A percentile compares a stretch with the other conserved stretches of the same genome.
phyloP scores from a whole-genome alignment of 1,140 invertebrate species.

The Temnothorax nylanderi region DNA sequence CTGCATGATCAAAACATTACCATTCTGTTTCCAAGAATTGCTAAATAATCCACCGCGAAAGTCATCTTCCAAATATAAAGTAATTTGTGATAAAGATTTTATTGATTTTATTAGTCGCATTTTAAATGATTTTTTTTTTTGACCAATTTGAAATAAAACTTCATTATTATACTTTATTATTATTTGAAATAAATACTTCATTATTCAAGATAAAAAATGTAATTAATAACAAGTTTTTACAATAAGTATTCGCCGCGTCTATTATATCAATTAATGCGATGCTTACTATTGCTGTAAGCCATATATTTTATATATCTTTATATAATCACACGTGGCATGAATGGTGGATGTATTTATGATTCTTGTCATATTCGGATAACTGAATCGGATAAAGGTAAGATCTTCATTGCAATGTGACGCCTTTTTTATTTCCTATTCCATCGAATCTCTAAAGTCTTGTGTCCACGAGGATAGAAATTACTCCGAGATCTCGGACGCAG shows the following conservation, averaged over 20 bases:
- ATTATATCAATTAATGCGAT: background rate
- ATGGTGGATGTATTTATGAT: slow-evolving; percentile 7
- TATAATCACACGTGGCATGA: slow-evolving; percentile 13
- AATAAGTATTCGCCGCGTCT: background rate
- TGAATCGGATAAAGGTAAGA: slow-evolving; percentile 2
- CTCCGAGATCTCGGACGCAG: no score
- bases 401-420: background rate
- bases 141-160: background rate
- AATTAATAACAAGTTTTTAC: background rate
- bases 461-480: no score
- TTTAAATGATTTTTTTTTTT: background rate
- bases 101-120: background rate
- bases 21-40: background rate
- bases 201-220: background rate
- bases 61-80: background rate
- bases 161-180: background rate
- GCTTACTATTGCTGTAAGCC: background rate
- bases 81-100: background rate
- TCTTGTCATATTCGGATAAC: slow-evolving; percentile 10
- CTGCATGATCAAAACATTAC: slow-evolving; percentile 8
- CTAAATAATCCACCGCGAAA: background rate
- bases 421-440: background rate
- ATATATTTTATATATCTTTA: background rate
- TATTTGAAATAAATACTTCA: background rate
- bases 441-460: background rate